phyloP scores from a whole-genome alignment of 2,888 invertebrate species.

The Boloria selene region DNA sequence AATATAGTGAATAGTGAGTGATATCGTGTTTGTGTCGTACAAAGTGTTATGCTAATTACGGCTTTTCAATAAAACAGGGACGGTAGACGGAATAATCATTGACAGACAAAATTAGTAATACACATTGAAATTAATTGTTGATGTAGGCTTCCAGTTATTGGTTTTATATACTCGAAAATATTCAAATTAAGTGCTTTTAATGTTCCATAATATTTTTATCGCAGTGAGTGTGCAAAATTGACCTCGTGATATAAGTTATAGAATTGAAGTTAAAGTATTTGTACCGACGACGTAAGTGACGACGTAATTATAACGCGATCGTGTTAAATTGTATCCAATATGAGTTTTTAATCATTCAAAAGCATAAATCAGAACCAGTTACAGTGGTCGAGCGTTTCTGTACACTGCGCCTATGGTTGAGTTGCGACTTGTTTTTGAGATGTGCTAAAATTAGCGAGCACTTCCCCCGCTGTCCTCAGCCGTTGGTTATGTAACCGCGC shows the following conservation, averaged over 20 bases:
- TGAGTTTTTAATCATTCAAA: constrained; percentile 5
- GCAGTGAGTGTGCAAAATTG: constrained; percentile 15
- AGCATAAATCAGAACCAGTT: constrained; percentile 31
- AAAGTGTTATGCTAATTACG: constrained; percentile 28
- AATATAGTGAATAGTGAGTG: constrained; percentile 62
- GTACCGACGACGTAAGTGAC: constrained; percentile 1
- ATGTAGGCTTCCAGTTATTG: too few relatives aligned
- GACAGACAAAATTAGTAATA: too few relatives aligned
- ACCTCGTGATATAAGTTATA: constrained; percentile 17
- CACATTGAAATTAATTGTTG: too few relatives aligned
- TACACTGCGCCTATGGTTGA: constrained; percentile 54
- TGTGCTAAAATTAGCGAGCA: constrained; percentile 75
- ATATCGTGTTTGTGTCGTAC: constrained; percentile 28
- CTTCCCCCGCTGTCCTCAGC: constrained; percentile 60
- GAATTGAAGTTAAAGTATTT: constrained; percentile 12
- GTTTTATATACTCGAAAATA: not conserved
- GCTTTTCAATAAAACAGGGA: constrained; percentile 12
- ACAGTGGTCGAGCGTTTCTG: constrained; percentile 40
- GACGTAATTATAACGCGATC: not conserved
- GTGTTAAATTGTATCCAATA: not conserved
- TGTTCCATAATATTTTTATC: constrained; percentile 9
- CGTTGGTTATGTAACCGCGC: constrained; percentile 72
- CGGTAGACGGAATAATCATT: constrained; percentile 20
- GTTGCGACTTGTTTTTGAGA: constrained; percentile 67
- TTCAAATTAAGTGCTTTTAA: constrained; percentile 7